Base-by-base conservation (phyloP, 2,888 invertebrate genomes). In the Eledona agricola region DNA sequence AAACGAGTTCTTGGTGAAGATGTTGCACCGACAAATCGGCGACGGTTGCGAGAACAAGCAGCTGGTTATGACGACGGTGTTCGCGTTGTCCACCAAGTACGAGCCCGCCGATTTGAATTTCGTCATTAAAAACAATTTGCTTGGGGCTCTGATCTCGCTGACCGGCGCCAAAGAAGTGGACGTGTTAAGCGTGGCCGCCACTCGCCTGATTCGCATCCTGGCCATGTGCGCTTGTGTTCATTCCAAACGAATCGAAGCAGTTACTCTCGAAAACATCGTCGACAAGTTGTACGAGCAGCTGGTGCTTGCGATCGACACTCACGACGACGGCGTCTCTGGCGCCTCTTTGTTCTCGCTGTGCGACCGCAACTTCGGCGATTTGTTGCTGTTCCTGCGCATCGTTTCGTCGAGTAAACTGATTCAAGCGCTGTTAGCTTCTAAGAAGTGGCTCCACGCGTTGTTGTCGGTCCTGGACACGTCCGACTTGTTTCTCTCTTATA, bases 51-150 rank as follows among this genome's bases (percentile, higher is more conserved):
- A 70, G 4, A 72, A 75, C 46, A 75, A 76, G 43, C 77, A 79
- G 31, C 64, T 81, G 34, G 71, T 80, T 50, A 69, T 82, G 29
- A 71, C 80, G 19, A 80, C 79, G 0, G 72, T 83, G 4, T 82
- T 83, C 67, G 79, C 81, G 2, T 68, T 84, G 54, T 83, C 82
- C 65, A 78, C 80, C 4, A 77, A 78, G 52, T 83, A 81, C 65
- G 75, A 79, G 55, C 77, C 82, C 0, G 75, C 77, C 40, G 84
- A 84, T 69, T 73, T 84, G 16, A 76, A 77, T n/a, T 75, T 83
- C 23, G 79, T 81, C 1, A 81, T 84, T 4, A 79, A 79, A 7
- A 78, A 79, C 65, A 80, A 81, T 20, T 70, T 84, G 16, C 71
- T 83, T 22, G 75, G 78, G 1, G 71, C 79, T 4, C 70, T 84